phyloP scores from a whole-genome alignment of 2,113 vertebrate species.

The Paradoxurus hermaphroditus region DNA sequence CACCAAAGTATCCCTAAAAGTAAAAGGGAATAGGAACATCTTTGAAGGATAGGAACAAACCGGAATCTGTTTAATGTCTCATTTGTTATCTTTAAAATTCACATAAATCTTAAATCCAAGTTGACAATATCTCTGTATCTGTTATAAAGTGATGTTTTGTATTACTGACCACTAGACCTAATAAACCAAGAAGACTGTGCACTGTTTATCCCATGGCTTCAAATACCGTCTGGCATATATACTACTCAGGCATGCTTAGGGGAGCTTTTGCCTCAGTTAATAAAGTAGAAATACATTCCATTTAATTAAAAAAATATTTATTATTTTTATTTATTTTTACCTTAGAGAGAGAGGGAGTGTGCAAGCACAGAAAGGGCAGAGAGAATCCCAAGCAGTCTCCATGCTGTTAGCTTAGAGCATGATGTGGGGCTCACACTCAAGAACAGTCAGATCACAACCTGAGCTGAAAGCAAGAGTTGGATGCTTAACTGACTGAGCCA shows the following conservation, averaged over 20 bases:
- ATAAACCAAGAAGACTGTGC: background rate
- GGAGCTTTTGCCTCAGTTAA: background rate
- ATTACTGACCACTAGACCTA: background rate
- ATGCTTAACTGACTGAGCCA: too few relatives aligned
- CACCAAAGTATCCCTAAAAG: background rate
- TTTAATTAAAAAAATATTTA: too few relatives aligned
- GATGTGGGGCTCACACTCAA: too few relatives aligned
- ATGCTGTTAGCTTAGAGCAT: too few relatives aligned
- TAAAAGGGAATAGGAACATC: background rate
- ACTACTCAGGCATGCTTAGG: background rate
- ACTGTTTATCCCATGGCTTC: background rate
- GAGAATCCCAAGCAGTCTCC: too few relatives aligned
- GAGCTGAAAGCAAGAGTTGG: too few relatives aligned
- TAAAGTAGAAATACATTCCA: background rate
- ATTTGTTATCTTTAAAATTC: constrained; percentile 15
- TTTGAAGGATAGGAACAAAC: background rate
- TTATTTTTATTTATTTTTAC: too few relatives aligned
- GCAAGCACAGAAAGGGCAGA: too few relatives aligned
- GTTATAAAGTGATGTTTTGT: background rate
- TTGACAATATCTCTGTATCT: background rate
- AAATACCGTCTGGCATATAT: background rate
- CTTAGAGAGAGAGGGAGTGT: too few relatives aligned
- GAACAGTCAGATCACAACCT: too few relatives aligned
- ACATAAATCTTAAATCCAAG: constrained; percentile 11
- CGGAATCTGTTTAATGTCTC: background rate